Evolutionary conservation across 2,113 vertebrate genomes (phyloP).

Genomic region (Perca flavescens): DNA sequence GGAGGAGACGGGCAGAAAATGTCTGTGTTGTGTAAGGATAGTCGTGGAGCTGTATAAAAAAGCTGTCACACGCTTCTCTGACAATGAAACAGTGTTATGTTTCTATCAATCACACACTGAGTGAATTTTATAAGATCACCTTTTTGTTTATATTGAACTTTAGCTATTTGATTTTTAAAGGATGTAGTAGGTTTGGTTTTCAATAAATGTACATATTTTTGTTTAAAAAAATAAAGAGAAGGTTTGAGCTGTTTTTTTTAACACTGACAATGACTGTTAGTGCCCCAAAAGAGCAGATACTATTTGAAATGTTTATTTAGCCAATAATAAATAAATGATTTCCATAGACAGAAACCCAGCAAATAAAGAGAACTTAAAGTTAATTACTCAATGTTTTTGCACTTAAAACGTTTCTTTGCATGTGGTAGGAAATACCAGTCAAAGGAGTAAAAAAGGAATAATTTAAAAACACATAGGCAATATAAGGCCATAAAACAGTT

Average conservation of each 20-base stretch:
- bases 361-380: neutral
- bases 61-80: slow-evolving; percentile 48
- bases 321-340: neutral
- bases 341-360: neutral
- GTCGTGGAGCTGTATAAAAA: slow-evolving; percentile 41
- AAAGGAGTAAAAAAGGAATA: neutral
- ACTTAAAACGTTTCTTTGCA: neutral
- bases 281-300: neutral
- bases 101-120: slow-evolving; percentile 15
- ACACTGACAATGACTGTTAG: neutral
- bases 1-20: slow-evolving; percentile 33
- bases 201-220: neutral
- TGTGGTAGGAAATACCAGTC: neutral
- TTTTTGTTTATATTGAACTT: slow-evolving; percentile 7
- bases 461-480: neutral
- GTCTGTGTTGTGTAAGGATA: slow-evolving; percentile 31
- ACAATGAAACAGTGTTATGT: slow-evolving; percentile 32
- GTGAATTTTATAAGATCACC: slow-evolving; percentile 15
- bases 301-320: neutral
- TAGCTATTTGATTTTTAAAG: neutral
- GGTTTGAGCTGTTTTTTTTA: neutral
- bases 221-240: neutral
- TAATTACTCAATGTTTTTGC: neutral
- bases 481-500: neutral
- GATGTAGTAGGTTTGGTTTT: neutral